Conservation (phyloP, 2,888 invertebrate genomes). For the Leptarthrus brevirostris region DNA sequence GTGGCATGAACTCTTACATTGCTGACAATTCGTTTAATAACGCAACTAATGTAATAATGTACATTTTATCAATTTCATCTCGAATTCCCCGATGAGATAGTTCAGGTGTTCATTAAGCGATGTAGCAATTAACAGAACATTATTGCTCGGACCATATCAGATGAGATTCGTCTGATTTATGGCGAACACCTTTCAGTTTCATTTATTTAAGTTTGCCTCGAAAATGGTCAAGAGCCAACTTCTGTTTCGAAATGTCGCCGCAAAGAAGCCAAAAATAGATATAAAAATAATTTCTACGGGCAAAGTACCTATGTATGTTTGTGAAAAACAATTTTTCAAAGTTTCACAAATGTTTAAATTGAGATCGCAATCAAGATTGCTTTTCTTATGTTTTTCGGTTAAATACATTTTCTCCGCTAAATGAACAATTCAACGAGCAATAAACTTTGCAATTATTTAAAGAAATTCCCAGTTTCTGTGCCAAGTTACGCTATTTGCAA, state of each 20-base stretch:
- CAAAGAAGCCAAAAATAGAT: constrained; percentile 25
- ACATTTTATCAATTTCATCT: not conserved
- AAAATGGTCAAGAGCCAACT: constrained; percentile 30
- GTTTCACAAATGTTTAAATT: not conserved
- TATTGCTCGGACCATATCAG: not conserved
- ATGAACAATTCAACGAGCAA: too few species aligned
- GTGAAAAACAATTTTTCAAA: constrained; percentile 1
- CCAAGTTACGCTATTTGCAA: too few species aligned
- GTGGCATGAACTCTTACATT: too few species aligned
- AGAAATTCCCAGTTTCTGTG: too few species aligned
- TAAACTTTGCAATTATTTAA: too few species aligned
- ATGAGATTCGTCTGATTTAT: constrained; percentile 3
- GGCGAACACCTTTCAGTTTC: constrained; percentile 10
- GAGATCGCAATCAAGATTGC: not conserved
- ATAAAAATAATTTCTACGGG: constrained; percentile 15
- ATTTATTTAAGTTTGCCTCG: not conserved
- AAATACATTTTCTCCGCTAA: too few species aligned
- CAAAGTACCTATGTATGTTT: not conserved
- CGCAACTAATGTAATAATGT: too few species aligned
- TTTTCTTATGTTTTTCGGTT: not conserved
- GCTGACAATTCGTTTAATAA: too few species aligned
- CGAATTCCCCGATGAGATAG: not conserved
- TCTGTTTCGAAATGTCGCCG: constrained; percentile 34
- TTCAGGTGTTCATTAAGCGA: constrained; percentile 10
- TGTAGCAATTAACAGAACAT: constrained; percentile 29